phyloP scores from a whole-genome alignment of 2,888 invertebrate species.

The Eupithecia inturbata region DNA sequence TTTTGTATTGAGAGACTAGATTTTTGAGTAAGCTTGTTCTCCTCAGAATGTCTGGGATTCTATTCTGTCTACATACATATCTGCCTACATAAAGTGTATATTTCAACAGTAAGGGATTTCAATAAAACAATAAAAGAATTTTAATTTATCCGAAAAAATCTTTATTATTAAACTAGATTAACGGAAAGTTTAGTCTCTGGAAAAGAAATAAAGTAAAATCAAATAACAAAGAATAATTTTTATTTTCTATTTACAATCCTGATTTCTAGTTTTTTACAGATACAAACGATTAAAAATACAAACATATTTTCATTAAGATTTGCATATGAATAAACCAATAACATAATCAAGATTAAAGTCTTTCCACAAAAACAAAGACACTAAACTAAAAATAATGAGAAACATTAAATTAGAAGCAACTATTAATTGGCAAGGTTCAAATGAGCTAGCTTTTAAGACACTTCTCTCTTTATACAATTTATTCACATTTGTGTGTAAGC shows the following conservation, averaged over 20 bases:
- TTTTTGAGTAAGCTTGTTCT: background rate
- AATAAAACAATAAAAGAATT: slow-evolving; percentile 49
- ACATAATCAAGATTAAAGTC: slow-evolving; percentile 54
- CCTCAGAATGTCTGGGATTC: background rate
- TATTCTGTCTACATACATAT: background rate
- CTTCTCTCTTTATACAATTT: slow-evolving; percentile 17
- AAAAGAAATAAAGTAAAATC: slow-evolving; percentile 77
- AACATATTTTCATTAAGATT: slow-evolving; percentile 6
- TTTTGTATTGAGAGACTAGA: background rate
- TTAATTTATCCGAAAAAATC: slow-evolving; percentile 73
- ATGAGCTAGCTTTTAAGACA: slow-evolving; percentile 12
- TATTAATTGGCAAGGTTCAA: slow-evolving; percentile 27
- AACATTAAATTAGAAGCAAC: slow-evolving; percentile 40
- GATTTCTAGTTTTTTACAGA: slow-evolving; percentile 26
- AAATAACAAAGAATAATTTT: slow-evolving; percentile 74
- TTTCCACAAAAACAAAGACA: slow-evolving; percentile 59
- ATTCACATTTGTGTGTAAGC: slow-evolving; percentile 38
- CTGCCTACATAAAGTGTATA: background rate
- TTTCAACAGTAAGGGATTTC: slow-evolving; percentile 3
- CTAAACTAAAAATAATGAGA: slow-evolving; percentile 64
- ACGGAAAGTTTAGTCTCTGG: slow-evolving; percentile 71
- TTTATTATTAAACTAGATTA: slow-evolving; percentile 74
- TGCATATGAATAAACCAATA: slow-evolving; percentile 24
- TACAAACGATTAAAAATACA: slow-evolving; percentile 2
- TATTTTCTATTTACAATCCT: slow-evolving; percentile 72